Conservation (phyloP, 2,888 invertebrate species). For the Watsonalla cultraria region DNA sequence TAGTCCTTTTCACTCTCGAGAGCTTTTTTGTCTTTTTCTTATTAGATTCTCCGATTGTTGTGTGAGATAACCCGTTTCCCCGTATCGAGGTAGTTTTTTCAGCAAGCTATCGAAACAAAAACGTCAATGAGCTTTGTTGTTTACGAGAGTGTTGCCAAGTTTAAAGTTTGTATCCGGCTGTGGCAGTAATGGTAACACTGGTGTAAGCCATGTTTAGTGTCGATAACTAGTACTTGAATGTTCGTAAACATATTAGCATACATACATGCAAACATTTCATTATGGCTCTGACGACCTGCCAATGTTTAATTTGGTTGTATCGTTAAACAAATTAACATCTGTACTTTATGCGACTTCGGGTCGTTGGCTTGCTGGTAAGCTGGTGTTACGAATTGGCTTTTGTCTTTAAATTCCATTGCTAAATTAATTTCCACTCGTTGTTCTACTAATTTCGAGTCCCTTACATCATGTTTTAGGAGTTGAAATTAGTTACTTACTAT, state of each 20-base stretch:
- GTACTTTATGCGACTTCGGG: background rate
- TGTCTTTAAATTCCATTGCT: background rate
- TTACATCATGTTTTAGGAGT: too few relatives aligned
- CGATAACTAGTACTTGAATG: constrained; percentile 14
- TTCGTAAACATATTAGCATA: background rate
- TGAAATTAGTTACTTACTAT: too few relatives aligned
- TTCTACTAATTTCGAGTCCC: too few relatives aligned
- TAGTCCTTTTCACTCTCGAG: constrained; percentile 36
- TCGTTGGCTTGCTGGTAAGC: background rate
- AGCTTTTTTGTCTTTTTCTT: constrained; percentile 9
- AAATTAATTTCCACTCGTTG: background rate
- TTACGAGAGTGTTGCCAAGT: constrained; percentile 36
- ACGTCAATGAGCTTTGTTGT: constrained; percentile 27
- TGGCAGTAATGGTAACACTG: constrained; percentile 17
- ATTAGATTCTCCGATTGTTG: background rate
- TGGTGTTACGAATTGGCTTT: background rate
- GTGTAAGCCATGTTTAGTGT: constrained; percentile 22
- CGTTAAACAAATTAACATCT: background rate
- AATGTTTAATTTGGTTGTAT: background rate
- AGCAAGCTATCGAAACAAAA: constrained; percentile 13
- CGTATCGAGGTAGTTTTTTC: background rate
- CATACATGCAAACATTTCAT: background rate
- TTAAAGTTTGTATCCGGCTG: constrained; percentile 31
- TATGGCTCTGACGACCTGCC: background rate
- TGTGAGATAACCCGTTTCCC: background rate